phyloP scores from a whole-genome alignment of 2,113 vertebrate species.

The Macquaria australasica region DNA sequence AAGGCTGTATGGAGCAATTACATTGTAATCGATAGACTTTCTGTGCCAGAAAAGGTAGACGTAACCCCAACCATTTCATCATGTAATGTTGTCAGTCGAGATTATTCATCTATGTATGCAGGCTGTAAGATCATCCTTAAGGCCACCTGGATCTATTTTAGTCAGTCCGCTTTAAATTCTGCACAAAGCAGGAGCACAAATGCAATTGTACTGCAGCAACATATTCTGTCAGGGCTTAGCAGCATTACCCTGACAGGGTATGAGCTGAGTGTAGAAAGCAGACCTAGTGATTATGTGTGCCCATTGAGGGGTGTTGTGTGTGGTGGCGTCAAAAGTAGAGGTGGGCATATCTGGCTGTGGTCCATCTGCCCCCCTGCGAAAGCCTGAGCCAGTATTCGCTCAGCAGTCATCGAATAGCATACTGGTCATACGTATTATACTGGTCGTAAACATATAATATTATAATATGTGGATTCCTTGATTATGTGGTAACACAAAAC shows the following conservation, averaged over 20 bases:
- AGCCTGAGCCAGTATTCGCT: background rate
- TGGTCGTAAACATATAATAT: background rate
- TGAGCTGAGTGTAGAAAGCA: slow-evolving; percentile 50
- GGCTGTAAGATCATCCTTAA: slow-evolving; percentile 24
- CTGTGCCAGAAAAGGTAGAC: background rate
- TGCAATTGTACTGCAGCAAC: slow-evolving; percentile 16
- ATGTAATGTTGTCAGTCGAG: slow-evolving; percentile 5
- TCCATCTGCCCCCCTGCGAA: background rate
- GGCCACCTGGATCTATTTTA: slow-evolving; percentile 33
- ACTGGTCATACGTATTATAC: no score
- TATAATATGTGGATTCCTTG: background rate
- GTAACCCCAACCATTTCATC: slow-evolving; percentile 11
- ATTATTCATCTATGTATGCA: background rate
- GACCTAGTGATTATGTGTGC: slow-evolving; percentile 35
- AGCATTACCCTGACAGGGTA: slow-evolving; percentile 35
- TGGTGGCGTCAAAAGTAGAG: slow-evolving; percentile 6
- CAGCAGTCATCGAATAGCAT: background rate
- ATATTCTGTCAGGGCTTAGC: slow-evolving; percentile 38
- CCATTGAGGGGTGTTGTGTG: slow-evolving; percentile 19
- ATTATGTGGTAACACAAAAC: background rate
- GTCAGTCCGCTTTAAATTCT: slow-evolving; percentile 34
- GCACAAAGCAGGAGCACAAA: slow-evolving; percentile 29
- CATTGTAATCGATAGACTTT: background rate
- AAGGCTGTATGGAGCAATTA: background rate
- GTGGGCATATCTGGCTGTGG: slow-evolving; percentile 1